phyloP scores from a whole-genome alignment of 2,797 vertebrate genomes.

The Halcyon smyrnensis region DNA sequence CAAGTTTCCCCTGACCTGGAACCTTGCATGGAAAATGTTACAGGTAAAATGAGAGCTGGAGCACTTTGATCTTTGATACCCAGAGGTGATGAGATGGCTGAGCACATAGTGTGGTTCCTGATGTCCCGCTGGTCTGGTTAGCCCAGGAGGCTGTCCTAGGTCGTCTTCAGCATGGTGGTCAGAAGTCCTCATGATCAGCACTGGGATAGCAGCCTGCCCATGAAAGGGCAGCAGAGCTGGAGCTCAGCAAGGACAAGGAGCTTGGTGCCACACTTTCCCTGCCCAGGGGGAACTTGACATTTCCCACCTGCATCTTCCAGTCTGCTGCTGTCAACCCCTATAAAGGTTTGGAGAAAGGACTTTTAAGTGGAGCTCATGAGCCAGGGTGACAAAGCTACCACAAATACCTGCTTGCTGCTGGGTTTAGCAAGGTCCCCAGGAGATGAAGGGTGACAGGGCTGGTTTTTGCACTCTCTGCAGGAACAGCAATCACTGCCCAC shows the following conservation, averaged over 20 bases:
- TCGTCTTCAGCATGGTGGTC: background rate
- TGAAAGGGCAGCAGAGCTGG: background rate
- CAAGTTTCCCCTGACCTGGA: background rate
- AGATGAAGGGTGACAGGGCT: background rate
- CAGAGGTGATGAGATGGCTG: background rate
- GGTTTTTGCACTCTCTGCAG: background rate
- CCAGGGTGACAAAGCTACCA: background rate
- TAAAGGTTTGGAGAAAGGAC: background rate
- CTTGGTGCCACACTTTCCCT: background rate
- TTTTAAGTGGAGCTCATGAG: background rate
- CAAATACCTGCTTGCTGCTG: background rate
- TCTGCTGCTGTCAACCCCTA: background rate
- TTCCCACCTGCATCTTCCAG: background rate
- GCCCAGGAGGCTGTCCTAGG: background rate
- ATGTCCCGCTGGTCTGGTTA: background rate
- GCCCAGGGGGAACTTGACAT: fast-evolving
- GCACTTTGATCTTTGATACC: background rate
- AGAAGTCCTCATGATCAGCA: background rate
- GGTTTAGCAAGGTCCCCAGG: background rate
- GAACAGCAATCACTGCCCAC: background rate
- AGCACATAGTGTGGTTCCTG: background rate
- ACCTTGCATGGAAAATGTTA: background rate
- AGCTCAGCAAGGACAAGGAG: background rate
- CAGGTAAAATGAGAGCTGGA: background rate
- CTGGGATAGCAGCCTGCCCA: background rate